Conservation (phyloP, 2,888 invertebrate genomes). For the Drosophila demipolita region DNA sequence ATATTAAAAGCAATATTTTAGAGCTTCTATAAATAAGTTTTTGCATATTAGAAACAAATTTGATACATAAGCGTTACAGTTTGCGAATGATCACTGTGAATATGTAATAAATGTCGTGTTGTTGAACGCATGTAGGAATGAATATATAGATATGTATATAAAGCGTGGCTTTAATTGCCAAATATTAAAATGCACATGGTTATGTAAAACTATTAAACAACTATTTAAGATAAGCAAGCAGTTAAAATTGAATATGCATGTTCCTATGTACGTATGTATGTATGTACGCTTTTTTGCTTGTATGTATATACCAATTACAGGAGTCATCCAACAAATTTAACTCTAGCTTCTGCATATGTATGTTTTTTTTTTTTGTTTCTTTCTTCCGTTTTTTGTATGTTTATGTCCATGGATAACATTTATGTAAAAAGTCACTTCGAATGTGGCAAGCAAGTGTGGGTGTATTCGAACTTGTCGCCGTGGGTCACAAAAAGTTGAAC, state of each 20-base stretch:
- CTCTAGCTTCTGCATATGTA: conserved; percentile 37
- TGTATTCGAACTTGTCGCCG: conserved; percentile 17
- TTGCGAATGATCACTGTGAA: conserved; percentile 15
- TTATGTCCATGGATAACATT: conserved; percentile 8
- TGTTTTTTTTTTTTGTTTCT: background rate
- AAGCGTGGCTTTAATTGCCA: conserved; percentile 68
- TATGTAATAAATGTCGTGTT: conserved; percentile 39
- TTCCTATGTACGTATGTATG: conserved; percentile 9
- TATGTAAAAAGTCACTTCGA: conserved; percentile 23
- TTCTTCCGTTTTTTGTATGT: background rate
- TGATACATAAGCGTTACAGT: background rate
- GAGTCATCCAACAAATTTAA: conserved; percentile 26
- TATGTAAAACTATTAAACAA: conserved; percentile 53
- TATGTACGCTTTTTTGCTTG: conserved; percentile 7
- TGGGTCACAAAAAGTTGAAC: conserved; percentile 47
- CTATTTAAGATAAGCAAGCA: conserved; percentile 61
- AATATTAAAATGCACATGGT: conserved; percentile 64
- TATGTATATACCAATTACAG: conserved; percentile 5
- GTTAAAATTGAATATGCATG: conserved; percentile 23
- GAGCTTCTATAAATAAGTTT: background rate
- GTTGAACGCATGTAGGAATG: conserved; percentile 41
- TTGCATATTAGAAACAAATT: background rate
- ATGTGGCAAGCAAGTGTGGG: conserved; percentile 11
- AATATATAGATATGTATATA: conserved; percentile 48
- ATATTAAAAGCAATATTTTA: background rate